phyloP scores from a whole-genome alignment of 1,140 invertebrate species.

The Delia radicum region DNA sequence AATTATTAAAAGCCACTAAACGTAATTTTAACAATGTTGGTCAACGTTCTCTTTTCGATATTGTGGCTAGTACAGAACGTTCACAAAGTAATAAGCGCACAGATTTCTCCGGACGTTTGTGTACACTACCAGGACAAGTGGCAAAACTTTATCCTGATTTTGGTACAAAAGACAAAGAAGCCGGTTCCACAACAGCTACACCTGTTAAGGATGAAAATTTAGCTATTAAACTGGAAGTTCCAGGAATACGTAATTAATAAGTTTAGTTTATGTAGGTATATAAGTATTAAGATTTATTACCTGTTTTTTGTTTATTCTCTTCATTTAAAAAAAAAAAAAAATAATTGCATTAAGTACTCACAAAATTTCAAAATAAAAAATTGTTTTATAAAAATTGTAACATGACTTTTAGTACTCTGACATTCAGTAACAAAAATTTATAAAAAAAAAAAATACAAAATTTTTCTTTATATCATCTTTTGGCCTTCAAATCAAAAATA shows the following conservation, averaged over 20 bases:
- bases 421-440: no score
- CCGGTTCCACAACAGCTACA: not conserved
- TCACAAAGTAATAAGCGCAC: constrained; percentile 63
- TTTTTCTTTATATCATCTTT: not conserved
- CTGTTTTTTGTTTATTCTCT: no score
- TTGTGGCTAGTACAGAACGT: constrained; percentile 61
- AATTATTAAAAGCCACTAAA: constrained; percentile 54
- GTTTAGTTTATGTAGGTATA: not conserved
- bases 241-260: constrained; percentile 19
- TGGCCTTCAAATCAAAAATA: not conserved
- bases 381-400: not conserved
- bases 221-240: constrained; percentile 25
- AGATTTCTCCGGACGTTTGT: constrained; percentile 77
- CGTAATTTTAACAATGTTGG: constrained; percentile 52
- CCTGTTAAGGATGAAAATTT: constrained; percentile 30
- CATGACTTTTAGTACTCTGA: not conserved
- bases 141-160: constrained; percentile 80
- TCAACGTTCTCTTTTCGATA: constrained; percentile 64
- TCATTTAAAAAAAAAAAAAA: not conserved
- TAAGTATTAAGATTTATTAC: no score
- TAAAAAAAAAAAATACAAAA: no score
- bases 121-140: constrained; percentile 64
- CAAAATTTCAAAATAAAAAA: not conserved
- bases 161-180: constrained; percentile 57
- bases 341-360: not conserved